Evolutionary conservation across 2,888 invertebrate species (phyloP).

Genomic region (Metallyticus violacea): DNA sequence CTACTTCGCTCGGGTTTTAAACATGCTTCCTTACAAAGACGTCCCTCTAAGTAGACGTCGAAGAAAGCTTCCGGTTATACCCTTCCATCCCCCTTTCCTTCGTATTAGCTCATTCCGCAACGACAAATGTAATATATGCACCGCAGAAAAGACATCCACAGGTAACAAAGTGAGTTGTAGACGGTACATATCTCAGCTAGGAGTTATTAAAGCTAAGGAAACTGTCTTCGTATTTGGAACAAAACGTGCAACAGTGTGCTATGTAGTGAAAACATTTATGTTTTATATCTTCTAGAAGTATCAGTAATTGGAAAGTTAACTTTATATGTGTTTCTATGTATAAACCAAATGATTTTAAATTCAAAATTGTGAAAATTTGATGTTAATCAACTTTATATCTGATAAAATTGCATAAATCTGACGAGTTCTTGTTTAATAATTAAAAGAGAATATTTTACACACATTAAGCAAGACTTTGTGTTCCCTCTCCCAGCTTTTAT

Average conservation of each 20-base stretch:
- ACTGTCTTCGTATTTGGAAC: not conserved
- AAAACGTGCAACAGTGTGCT: not conserved
- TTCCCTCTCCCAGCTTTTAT: too few relatives aligned
- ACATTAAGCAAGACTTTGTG: too few relatives aligned
- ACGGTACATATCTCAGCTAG: not conserved
- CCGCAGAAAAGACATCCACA: not conserved
- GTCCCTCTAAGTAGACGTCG: not conserved
- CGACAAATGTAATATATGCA: not conserved
- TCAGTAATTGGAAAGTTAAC: too few relatives aligned
- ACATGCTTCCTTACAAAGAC: conserved; percentile 1
- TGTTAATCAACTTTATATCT: too few relatives aligned
- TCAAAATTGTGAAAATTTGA: too few relatives aligned
- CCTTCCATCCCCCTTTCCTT: not conserved
- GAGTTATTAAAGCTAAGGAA: not conserved
- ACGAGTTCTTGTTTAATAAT: too few relatives aligned
- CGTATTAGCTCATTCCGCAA: not conserved
- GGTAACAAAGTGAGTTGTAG: not conserved
- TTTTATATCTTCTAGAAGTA: too few relatives aligned
- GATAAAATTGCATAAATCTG: too few relatives aligned
- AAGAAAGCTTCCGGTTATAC: not conserved
- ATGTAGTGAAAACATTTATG: too few relatives aligned
- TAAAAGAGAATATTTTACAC: too few relatives aligned
- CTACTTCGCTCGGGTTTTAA: not conserved
- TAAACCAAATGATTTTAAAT: too few relatives aligned
- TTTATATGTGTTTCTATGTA: too few relatives aligned